A percentile compares a stretch with the other conserved stretches of the same genome.
phyloP scores from a whole-genome alignment of 2,797 vertebrate genomes.

The Borostomias antarcticus region DNA sequence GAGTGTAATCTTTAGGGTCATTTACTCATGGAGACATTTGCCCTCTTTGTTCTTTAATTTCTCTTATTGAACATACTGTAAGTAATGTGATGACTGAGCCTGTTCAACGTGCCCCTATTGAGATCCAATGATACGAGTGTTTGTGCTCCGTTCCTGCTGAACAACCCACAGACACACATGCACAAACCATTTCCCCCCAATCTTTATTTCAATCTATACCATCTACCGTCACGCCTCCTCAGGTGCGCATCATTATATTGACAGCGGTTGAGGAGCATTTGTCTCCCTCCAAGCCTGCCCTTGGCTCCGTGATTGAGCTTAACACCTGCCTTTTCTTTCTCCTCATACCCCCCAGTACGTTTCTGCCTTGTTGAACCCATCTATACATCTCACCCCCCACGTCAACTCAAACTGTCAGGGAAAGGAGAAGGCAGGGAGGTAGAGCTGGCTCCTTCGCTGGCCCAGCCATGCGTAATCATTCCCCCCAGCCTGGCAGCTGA shows the following conservation, averaged over 20 bases:
- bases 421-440: slow-evolving; percentile 12
- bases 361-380: slow-evolving; percentile 60
- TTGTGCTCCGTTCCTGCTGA: slow-evolving; percentile 20
- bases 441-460: slow-evolving; percentile 21
- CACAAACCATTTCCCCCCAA: slow-evolving; percentile 23
- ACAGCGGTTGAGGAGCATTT: slow-evolving; percentile 24
- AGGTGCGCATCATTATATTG: slow-evolving; percentile 50
- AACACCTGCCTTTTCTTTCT: slow-evolving; percentile 60
- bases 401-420: slow-evolving; percentile 60
- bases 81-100: slow-evolving; percentile 11
- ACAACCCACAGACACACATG: slow-evolving; percentile 28
- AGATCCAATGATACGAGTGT: slow-evolving; percentile 28
- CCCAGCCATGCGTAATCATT: slow-evolving; percentile 60
- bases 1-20: neutral
- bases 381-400: slow-evolving; percentile 24
- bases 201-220: slow-evolving; percentile 43
- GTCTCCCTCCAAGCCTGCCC: slow-evolving; percentile 33
- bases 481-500: slow-evolving; percentile 47
- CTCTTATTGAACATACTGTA: slow-evolving; percentile 18
- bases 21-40: slow-evolving; percentile 21
- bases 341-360: slow-evolving; percentile 48
- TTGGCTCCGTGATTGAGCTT: slow-evolving; percentile 50
- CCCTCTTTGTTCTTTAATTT: slow-evolving; percentile 28
- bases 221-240: slow-evolving; percentile 44
- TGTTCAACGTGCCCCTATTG: slow-evolving; percentile 16